phyloP scores from a whole-genome alignment of 2,888 invertebrate genomes.

The Priocnemis perturbator region DNA sequence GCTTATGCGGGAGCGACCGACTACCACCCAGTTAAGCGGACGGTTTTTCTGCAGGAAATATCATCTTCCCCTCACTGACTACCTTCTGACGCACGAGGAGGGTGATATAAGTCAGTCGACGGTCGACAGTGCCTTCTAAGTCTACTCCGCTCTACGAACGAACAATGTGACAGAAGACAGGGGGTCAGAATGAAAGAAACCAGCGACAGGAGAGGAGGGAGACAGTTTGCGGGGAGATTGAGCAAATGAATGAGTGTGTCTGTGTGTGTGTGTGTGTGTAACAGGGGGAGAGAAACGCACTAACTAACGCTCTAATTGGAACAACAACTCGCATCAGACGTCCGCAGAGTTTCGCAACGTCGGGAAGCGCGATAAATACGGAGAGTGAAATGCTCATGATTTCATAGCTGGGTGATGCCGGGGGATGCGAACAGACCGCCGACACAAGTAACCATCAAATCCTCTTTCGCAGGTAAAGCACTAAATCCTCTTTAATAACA shows the following conservation, averaged over 20 bases:
- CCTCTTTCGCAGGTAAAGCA: conserved; percentile 34
- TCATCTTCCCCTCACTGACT: too few species aligned
- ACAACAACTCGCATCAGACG: conserved; percentile 38
- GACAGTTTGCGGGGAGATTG: background rate
- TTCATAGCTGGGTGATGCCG: conserved; percentile 31
- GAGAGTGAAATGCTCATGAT: conserved; percentile 33
- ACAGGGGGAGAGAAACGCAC: conserved; percentile 1
- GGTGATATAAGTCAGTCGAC: conserved; percentile 4
- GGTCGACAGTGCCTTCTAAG: conserved; percentile 8
- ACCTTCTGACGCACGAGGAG: background rate
- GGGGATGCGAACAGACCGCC: conserved; percentile 12
- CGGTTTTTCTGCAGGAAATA: too few species aligned
- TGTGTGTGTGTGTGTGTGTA: too few species aligned
- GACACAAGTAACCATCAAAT: conserved; percentile 34
- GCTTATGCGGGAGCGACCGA: too few species aligned
- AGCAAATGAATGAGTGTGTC: background rate
- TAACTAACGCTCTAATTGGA: conserved; percentile 34
- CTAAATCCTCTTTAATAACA: conserved; percentile 43
- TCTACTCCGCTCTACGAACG: background rate
- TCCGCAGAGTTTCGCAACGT: conserved; percentile 21
- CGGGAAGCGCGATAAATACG: conserved; percentile 34
- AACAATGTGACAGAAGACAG: conserved; percentile 14
- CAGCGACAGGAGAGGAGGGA: background rate
- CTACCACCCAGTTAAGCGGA: too few species aligned
- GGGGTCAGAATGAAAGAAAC: conserved; percentile 11